Percentiles rank a stretch among this genome's conserved stretches.
Evolutionary conservation across 2,888 invertebrate genomes (phyloP).

Genomic region (Volucella inanis): DNA sequence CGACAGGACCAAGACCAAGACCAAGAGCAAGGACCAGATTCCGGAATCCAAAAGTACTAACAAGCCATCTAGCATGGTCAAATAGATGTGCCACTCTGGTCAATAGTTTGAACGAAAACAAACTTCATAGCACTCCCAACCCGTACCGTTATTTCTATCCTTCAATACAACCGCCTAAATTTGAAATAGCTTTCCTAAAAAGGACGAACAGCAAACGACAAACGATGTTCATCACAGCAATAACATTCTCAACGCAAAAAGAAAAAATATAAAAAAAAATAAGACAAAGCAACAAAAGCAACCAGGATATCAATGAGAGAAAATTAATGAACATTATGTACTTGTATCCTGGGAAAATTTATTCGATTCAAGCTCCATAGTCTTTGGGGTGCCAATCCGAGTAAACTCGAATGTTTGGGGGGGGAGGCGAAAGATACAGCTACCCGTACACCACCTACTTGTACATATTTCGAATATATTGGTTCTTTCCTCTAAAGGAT

Average conservation of each 20-base stretch:
- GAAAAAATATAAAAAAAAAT: not conserved
- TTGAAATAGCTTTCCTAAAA: no score
- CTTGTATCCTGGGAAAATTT: conserved; percentile 42
- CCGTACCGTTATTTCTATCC: no score
- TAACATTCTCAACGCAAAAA: not conserved
- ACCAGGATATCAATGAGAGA: conserved; percentile 47
- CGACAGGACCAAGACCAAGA: conserved; percentile 6
- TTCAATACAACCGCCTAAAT: no score
- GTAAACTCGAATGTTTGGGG: no score
- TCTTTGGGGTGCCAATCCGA: conserved; percentile 17
- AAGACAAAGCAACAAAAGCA: conserved; percentile 5
- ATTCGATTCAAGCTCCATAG: conserved; percentile 57
- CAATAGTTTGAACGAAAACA: conserved; percentile 36
- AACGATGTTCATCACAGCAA: no score
- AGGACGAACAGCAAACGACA: no score
- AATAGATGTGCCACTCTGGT: conserved; percentile 43
- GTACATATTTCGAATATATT: no score
- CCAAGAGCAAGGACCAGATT: conserved; percentile 1
- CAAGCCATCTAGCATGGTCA: conserved; percentile 29
- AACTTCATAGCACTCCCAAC: not conserved
- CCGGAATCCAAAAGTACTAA: conserved; percentile 20
- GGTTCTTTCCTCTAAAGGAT: no score
- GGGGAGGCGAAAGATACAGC: no score
- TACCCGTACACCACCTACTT: no score
- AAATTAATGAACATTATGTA: conserved; percentile 64